phyloP scores from a whole-genome alignment of 2,797 vertebrate species.

The Perodicticus potto region DNA sequence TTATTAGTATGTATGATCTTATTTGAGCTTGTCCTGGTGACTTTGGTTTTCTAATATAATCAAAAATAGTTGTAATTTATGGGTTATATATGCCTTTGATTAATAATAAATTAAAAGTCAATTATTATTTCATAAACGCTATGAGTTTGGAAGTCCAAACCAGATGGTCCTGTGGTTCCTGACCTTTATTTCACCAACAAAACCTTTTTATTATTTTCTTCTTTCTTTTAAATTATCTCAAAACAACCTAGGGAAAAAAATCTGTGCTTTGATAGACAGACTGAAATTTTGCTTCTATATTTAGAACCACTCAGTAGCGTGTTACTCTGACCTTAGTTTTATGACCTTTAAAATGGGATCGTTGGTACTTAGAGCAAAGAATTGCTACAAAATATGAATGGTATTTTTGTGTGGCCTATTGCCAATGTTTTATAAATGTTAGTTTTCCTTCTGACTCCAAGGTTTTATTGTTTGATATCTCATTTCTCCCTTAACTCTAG shows the following conservation, averaged over 20 bases:
- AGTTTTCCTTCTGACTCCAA: background rate
- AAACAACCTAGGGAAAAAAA: background rate
- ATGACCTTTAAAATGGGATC: background rate
- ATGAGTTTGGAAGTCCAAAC: conserved; percentile 1
- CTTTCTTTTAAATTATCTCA: conserved; percentile 31
- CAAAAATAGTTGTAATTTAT: background rate
- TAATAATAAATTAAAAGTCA: conserved; percentile 65
- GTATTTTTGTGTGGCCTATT: background rate
- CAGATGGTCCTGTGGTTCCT: conserved; percentile 68
- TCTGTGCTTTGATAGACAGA: background rate
- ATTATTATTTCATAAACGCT: conserved; percentile 75
- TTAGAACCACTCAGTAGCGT: background rate
- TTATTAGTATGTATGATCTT: background rate
- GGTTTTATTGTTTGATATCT: background rate
- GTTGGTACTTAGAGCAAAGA: background rate
- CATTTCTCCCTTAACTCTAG: background rate
- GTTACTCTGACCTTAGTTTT: background rate
- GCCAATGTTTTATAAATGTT: background rate
- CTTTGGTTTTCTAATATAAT: conserved; percentile 33
- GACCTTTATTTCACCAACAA: conserved; percentile 64
- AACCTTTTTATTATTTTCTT: conserved; percentile 8
- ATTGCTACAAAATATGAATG: background rate
- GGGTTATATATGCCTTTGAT: conserved; percentile 60
- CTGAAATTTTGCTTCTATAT: background rate
- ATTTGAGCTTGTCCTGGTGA: background rate